Base-by-base conservation (phyloP, 2,888 invertebrate genomes). In the Caenorhabditis sp. region DNA sequence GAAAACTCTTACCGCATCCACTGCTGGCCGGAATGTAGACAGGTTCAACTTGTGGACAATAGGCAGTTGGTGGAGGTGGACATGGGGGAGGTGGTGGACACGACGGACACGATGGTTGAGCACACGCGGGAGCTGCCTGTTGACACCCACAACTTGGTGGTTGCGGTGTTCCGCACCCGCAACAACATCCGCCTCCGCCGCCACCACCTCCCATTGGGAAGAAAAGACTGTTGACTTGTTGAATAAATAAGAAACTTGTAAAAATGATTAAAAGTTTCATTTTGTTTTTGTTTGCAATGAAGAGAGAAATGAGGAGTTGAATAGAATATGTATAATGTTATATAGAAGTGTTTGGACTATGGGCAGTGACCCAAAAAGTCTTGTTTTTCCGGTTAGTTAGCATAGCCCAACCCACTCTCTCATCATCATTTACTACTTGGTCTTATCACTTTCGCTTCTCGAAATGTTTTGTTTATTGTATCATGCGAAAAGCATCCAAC, bases 141-240 rank as follows among this genome's bases (percentile, higher is more conserved):
- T 57, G 54, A 63, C 80, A 81, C 53, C 78, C 78, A 62, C 80
- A 78, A 62, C 69, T 71, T 37, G 78, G 59, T 14, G 80, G 77
- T 62, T 77, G 78, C 3, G 78, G 80, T 61, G 75, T 77, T 17
- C 77, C 77, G 58, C 81, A 78, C 43, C 81, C 78, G 60, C 81
- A 77, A 58, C 80, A 78, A 58, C 81, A 77, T n/a, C 76, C 74
- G 12, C 76, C 70, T 24, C 76, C 74, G 26, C 76, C 71, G 14
- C 79, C 76, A 8, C 77, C 73, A 23, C 73, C 73, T 19, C 73
- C 66, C 66, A 76, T 74, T 37, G 71, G 58, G 54, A 73, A 72
- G 65, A 72, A 72, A 23, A 72, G 57, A 3, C 67, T 55, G 12
- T 65, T 58, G 24, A 53, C 51, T 12, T 62, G 50, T 49, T 67